Conservation (phyloP, 2,888 invertebrate species). For the Junonia oenone region DNA sequence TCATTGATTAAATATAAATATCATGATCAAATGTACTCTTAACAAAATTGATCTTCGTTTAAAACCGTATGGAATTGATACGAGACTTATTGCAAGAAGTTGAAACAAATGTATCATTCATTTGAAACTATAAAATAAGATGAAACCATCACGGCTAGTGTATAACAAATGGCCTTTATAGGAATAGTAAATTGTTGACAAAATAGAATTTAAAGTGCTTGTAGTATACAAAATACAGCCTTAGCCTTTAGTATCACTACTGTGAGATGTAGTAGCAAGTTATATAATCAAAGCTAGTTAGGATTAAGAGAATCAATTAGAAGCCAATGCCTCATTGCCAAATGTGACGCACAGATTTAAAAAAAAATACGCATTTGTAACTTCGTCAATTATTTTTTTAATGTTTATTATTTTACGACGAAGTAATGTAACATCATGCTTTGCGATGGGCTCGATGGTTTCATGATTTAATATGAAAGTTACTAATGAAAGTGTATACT, state of each 20-base stretch:
- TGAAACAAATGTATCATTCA: not conserved
- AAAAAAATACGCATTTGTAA: not conserved
- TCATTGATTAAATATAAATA: not conserved
- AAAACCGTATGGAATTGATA: not conserved
- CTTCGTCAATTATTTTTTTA: not conserved
- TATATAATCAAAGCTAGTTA: slow-evolving; percentile 1
- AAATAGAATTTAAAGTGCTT: not conserved
- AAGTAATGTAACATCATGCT: not conserved
- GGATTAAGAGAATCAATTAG: slow-evolving; percentile 23
- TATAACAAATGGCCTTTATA: slow-evolving; percentile 41
- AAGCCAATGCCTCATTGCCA: slow-evolving; percentile 29
- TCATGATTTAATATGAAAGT: slow-evolving; percentile 1
- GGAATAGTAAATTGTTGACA: slow-evolving; percentile 36
- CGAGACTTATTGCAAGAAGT: not conserved
- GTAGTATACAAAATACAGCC: not conserved
- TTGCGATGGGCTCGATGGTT: slow-evolving; percentile 6
- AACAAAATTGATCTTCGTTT: not conserved
- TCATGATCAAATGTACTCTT: not conserved
- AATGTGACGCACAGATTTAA: slow-evolving; percentile 23
- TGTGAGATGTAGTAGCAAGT: slow-evolving; percentile 5
- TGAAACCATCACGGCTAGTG: not conserved
- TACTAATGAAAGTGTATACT: slow-evolving; percentile 30
- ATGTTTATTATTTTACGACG: not conserved
- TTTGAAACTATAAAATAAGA: not conserved
- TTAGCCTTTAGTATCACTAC: slow-evolving; percentile 3